Conservation (phyloP, 2,888 invertebrate genomes). For the Incurvaria masculella region DNA sequence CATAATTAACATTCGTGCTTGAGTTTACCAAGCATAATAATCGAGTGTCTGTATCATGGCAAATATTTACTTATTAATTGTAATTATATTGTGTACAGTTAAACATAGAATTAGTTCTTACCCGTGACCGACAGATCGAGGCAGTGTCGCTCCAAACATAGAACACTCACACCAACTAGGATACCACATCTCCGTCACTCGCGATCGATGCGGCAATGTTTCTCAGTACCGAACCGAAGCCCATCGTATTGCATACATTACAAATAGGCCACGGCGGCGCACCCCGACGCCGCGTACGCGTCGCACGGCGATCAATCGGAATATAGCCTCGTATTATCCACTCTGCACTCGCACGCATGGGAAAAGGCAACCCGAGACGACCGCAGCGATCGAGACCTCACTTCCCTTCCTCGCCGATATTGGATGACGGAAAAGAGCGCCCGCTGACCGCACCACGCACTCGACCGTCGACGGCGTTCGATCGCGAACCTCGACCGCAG, state of each 20-base stretch:
- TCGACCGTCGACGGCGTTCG: conserved; percentile 22
- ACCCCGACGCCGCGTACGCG: conserved; percentile 1
- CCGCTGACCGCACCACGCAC: conserved; percentile 28
- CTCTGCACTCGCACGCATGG: conserved; percentile 56
- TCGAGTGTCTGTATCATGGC: too few species aligned
- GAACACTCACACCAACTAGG: too few species aligned
- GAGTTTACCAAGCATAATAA: too few species aligned
- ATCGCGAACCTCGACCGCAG: neutral
- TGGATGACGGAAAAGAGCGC: conserved; percentile 49
- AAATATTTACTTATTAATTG: too few species aligned
- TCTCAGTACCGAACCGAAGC: neutral
- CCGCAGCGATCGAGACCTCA: conserved; percentile 56
- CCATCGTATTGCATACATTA: conserved; percentile 7
- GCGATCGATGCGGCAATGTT: neutral
- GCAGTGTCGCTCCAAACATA: too few species aligned
- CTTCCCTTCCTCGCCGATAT: conserved; percentile 55
- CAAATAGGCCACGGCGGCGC: conserved; percentile 10
- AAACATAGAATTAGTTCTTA: too few species aligned
- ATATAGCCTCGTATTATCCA: conserved; percentile 33
- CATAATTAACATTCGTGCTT: too few species aligned
- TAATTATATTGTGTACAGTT: too few species aligned
- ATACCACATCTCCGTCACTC: neutral
- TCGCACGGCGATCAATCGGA: conserved; percentile 17
- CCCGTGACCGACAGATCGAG: too few species aligned
- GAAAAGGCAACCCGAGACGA: conserved; percentile 57